These are phyloP conservation scores for Drosophila pseudoobscura DNA, from an alignment of 1,140 invertebrate genomes.

Conservation along the genomic window DNA sequence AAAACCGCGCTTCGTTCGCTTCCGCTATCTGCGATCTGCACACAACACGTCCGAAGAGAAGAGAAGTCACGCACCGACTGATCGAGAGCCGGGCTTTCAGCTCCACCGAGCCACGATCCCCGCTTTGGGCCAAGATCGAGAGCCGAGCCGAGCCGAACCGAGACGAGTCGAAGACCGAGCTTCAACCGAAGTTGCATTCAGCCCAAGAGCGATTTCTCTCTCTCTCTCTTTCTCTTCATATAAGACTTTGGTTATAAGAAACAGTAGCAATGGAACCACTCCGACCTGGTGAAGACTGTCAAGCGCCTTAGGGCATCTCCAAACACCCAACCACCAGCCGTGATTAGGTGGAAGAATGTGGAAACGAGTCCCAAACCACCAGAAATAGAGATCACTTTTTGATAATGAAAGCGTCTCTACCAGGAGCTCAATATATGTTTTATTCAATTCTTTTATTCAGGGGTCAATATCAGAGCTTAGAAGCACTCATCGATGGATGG, in stretches of 20 bases:
- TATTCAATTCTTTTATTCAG: too few relatives aligned
- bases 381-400: slow-evolving; percentile 11
- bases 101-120: slow-evolving; percentile 21
- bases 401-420: slow-evolving; percentile 11
- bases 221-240: not conserved
- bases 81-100: slow-evolving; percentile 40
- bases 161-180: not conserved
- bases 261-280: slow-evolving; percentile 19
- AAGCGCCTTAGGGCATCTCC: slow-evolving; percentile 27
- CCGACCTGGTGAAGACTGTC: slow-evolving; percentile 28
- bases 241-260: slow-evolving; percentile 3
- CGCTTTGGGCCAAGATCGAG: slow-evolving; percentile 10
- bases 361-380: not conserved
- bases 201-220: not conserved
- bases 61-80: slow-evolving; percentile 66
- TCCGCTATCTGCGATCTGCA: not conserved
- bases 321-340: slow-evolving; percentile 6
- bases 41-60: slow-evolving; percentile 43
- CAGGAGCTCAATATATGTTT: not conserved
- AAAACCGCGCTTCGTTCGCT: slow-evolving; percentile 8
- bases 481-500: slow-evolving; percentile 10
- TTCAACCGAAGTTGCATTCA: not conserved
- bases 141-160: not conserved
- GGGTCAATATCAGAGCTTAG: slow-evolving; percentile 17
- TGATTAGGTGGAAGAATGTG: slow-evolving; percentile 38